phyloP scores from a whole-genome alignment of 2,113 vertebrate species.

The Larimichthys polyactis region DNA sequence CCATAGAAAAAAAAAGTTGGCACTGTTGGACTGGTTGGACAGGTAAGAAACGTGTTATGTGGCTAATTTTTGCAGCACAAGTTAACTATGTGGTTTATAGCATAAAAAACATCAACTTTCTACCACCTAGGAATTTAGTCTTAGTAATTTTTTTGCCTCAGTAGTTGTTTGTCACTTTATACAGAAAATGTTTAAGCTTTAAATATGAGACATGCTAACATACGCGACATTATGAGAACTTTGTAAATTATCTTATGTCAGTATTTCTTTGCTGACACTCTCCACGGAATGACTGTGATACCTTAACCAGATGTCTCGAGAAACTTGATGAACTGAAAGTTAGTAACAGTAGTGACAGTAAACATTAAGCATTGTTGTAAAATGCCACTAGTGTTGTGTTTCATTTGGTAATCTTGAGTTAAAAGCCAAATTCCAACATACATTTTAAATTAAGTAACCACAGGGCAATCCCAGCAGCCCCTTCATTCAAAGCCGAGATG shows the following conservation, averaged over 20 bases:
- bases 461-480: not conserved
- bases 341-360: not conserved
- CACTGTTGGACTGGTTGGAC: not conserved
- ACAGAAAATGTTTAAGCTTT: too few species aligned
- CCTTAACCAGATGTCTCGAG: not conserved
- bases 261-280: too few species aligned
- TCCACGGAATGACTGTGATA: too few species aligned
- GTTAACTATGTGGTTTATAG: too few species aligned
- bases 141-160: not conserved
- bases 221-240: not conserved
- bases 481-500: constrained; percentile 55
- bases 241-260: too few species aligned
- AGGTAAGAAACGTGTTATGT: not conserved
- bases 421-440: constrained; percentile 1
- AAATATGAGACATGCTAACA: not conserved
- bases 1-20: not conserved
- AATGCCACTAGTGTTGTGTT: not conserved
- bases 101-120: not conserved
- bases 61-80: too few species aligned
- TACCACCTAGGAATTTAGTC: not conserved
- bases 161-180: not conserved
- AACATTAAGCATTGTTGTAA: not conserved
- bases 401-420: not conserved
- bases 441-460: not conserved
- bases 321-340: not conserved